Conservation (phyloP, 2,113 vertebrate species). For the Heterotilapia buettikoferi region DNA sequence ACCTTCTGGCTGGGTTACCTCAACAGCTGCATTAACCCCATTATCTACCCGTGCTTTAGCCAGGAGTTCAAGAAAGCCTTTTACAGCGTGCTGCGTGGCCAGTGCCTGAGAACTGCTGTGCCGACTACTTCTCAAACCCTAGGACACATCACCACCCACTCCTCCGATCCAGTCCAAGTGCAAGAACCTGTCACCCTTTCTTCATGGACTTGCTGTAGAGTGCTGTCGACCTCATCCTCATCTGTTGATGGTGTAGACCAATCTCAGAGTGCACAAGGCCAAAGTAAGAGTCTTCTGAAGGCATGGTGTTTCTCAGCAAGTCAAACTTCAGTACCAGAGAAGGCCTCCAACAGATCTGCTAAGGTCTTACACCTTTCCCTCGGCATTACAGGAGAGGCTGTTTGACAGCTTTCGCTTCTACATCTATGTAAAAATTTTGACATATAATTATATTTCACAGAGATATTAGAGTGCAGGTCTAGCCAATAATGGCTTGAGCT, state of each 20-base stretch:
- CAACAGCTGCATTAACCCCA: slow-evolving; percentile 98
- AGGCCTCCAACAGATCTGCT: slow-evolving; percentile 22
- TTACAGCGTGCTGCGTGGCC: slow-evolving; percentile 80
- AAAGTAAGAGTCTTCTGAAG: slow-evolving; percentile 78
- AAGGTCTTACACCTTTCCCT: slow-evolving; percentile 81
- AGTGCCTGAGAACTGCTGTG: slow-evolving; percentile 72
- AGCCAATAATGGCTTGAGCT: neutral
- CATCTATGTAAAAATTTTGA: neutral
- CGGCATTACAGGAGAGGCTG: slow-evolving; percentile 73
- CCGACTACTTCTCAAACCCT: neutral
- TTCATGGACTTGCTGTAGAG: slow-evolving; percentile 22
- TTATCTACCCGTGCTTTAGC: slow-evolving; percentile 95
- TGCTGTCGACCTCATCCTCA: neutral
- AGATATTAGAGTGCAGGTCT: neutral
- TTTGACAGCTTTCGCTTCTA: slow-evolving; percentile 57
- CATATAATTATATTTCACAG: neutral
- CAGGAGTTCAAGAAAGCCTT: slow-evolving; percentile 95
- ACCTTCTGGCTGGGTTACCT: slow-evolving; percentile 98
- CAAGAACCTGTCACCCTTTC: neutral
- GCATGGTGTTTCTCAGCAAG: slow-evolving; percentile 77
- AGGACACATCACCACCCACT: neutral
- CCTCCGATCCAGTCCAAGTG: neutral
- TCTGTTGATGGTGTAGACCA: neutral
- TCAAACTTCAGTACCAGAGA: neutral
- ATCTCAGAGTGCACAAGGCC: slow-evolving; percentile 64